These are phyloP conservation scores for Leptonema lineaticorne DNA, from an alignment of 1,140 invertebrate species.

Conservation along the genomic window DNA sequence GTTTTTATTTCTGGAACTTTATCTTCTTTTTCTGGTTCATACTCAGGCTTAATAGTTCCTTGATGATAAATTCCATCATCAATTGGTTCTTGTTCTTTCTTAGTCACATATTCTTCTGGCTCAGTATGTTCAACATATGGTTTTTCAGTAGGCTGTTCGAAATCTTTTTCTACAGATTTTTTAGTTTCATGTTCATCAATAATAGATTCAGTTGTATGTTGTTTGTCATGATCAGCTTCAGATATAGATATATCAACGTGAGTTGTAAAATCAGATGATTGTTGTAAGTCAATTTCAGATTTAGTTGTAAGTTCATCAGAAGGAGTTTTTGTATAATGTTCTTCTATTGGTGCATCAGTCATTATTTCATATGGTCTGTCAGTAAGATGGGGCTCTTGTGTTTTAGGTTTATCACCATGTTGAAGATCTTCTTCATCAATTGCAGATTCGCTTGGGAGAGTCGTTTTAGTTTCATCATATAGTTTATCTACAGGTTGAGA, in stretches of 20 bases:
- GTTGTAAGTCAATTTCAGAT: neutral
- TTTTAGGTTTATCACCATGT: no score
- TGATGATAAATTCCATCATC: neutral
- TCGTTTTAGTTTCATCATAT: neutral
- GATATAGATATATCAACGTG: no score
- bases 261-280: neutral
- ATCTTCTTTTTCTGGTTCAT: no score
- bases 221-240: neutral
- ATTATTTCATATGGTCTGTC: no score
- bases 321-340: neutral
- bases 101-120: neutral
- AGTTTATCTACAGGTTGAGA: neutral
- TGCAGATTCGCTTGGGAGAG: neutral
- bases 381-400: no score
- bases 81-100: neutral
- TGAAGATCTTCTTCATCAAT: neutral
- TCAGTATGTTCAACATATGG: neutral
- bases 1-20: no score
- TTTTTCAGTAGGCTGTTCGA: neutral
- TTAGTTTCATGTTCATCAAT: neutral
- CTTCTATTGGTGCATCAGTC: no score
- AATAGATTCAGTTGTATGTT: slow-evolving; percentile 15
- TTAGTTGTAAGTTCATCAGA: neutral
- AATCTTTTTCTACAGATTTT: neutral
- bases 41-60: neutral